Conservation (phyloP, 2,797 vertebrate species). For the Hyperoplus lanceolatus region DNA sequence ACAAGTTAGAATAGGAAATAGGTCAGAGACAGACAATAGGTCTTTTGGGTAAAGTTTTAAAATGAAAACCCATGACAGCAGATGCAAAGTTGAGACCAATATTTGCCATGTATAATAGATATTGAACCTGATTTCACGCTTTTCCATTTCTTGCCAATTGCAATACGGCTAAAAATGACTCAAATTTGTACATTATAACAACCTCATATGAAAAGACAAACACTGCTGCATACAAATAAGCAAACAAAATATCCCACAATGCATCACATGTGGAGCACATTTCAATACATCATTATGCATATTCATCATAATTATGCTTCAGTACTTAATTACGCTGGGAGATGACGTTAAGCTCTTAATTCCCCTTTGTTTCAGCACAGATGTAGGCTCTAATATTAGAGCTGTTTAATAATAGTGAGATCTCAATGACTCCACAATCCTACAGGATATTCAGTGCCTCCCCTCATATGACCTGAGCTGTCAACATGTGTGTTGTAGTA, state of each 20-base stretch:
- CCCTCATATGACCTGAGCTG: slow-evolving; percentile 32
- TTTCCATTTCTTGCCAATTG: not conserved
- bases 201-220: not conserved
- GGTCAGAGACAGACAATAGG: slow-evolving; percentile 41
- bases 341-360: slow-evolving; percentile 60
- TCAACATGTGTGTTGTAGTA: slow-evolving; percentile 48
- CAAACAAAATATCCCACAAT: not conserved
- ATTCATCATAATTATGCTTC: slow-evolving; percentile 37
- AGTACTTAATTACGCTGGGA: slow-evolving; percentile 39
- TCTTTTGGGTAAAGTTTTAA: slow-evolving; percentile 46
- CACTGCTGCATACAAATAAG: slow-evolving; percentile 2
- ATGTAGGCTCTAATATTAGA: slow-evolving; percentile 63
- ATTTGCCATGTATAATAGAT: not conserved
- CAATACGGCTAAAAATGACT: not conserved
- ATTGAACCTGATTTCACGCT: not conserved
- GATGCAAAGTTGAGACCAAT: slow-evolving; percentile 1
- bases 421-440: slow-evolving; percentile 46
- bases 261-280: not conserved
- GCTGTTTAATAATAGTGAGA: slow-evolving; percentile 61
- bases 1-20: slow-evolving; percentile 62
- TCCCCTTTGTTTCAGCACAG: slow-evolving; percentile 64
- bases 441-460: slow-evolving; percentile 34
- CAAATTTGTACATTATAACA: not conserved
- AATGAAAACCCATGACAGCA: slow-evolving; percentile 23
- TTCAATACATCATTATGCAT: slow-evolving; percentile 14